phyloP scores from a whole-genome alignment of 2,797 vertebrate species.

The Odontamblyopus rebecca region DNA sequence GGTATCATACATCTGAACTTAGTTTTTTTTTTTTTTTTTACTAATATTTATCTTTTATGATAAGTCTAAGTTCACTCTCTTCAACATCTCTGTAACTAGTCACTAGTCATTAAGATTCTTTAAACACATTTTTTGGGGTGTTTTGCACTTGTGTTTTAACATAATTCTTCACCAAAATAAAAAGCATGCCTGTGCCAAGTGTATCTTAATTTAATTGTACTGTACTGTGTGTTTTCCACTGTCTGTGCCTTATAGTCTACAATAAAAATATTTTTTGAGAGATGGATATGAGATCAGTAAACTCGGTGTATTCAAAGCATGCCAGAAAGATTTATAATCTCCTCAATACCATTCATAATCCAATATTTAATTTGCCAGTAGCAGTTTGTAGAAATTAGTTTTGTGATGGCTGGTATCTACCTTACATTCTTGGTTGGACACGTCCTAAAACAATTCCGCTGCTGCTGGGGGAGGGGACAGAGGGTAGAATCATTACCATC shows the following conservation, averaged over 20 bases:
- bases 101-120: no score
- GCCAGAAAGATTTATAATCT: neutral
- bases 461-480: conserved; percentile 66
- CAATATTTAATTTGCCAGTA: neutral
- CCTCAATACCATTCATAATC: neutral
- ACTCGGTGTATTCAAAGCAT: neutral
- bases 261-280: no score
- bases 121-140: no score
- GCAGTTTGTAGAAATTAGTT: conserved; percentile 9
- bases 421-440: conserved; percentile 26
- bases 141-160: neutral
- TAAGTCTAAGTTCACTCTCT: no score
- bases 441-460: conserved; percentile 48
- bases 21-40: neutral
- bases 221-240: neutral
- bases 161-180: neutral
- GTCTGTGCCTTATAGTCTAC: neutral
- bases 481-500: conserved; percentile 77
- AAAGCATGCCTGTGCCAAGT: neutral
- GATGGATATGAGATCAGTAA: neutral
- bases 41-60: neutral
- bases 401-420: conserved; percentile 11
- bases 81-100: no score
- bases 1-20: conserved; percentile 20
- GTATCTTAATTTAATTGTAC: neutral